phyloP scores from a whole-genome alignment of 1,140 invertebrate genomes.

The Lordiphosa collinella region DNA sequence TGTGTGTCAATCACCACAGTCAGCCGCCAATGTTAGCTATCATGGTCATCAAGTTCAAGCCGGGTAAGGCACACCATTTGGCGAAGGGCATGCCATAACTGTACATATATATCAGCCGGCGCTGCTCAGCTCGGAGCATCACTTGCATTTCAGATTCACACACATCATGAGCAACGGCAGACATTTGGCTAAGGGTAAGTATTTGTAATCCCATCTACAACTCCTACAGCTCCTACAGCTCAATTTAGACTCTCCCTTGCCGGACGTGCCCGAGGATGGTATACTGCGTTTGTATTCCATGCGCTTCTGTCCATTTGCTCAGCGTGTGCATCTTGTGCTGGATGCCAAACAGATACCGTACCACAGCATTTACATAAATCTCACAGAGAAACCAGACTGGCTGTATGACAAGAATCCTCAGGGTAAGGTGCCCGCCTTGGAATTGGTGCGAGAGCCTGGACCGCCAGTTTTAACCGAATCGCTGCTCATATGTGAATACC shows the following conservation, averaged over 20 bases:
- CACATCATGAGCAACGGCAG: conserved; percentile 65
- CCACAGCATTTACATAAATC: conserved; percentile 92
- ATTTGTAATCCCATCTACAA: not conserved
- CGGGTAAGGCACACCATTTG: conserved; percentile 28
- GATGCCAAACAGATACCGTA: conserved; percentile 92
- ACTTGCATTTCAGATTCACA: conserved; percentile 33
- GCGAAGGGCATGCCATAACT: conserved; percentile 37
- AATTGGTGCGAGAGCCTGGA: conserved; percentile 84
- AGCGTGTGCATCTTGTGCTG: conserved; percentile 90
- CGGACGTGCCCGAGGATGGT: conserved; percentile 83
- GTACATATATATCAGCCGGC: conserved; percentile 37
- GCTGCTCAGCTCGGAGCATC: conserved; percentile 12
- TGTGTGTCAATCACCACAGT: conserved; percentile 27
- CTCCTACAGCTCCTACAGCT: not conserved
- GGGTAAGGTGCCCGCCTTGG: conserved; percentile 91
- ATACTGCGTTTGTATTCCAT: conserved; percentile 91
- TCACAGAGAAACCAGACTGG: conserved; percentile 93
- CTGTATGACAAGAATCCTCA: conserved; percentile 83
- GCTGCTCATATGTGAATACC: conserved; percentile 89
- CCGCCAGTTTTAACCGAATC: conserved; percentile 87
- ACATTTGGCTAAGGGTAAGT: conserved; percentile 52
- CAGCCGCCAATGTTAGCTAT: conserved; percentile 45
- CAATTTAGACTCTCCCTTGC: conserved; percentile 82
- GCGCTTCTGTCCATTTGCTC: conserved; percentile 94
- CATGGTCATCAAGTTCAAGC: conserved; percentile 44